Evolutionary conservation across 2,113 vertebrate genomes (phyloP), one percentile per base, ranked within the genome.

Genomic region (Calidris pygmaea): DNA sequence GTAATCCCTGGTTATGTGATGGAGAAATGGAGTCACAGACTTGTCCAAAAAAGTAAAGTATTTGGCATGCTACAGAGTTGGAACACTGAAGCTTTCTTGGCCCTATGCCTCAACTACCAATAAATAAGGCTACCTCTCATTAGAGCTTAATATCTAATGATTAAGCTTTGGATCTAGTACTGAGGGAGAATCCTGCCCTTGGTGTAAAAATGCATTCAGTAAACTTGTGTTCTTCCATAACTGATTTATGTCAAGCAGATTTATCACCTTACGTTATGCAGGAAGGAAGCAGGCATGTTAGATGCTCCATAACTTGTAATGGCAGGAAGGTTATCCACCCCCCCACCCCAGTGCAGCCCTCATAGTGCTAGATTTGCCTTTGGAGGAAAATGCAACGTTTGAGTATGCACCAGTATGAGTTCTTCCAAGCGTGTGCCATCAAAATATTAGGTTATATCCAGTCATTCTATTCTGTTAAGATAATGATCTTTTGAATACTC

Each of bases 191-290:
- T 72, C 48, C 56, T 92, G 66, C 17, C 39, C 30, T 94, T 92
- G 50, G 72, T 92, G 78, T 92, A 63, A 88, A 95, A 47, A 71
- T 81, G 43, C 29, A 14, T 95, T 93, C 92, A 72, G 52, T 80
- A 94, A 90, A 30, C 85, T 81, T 80, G 37, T 94, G n/a, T 83
- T 96, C 62, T 89, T 91, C 85, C 68, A 22, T 68, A 93, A 66
- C 26, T 73, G 43, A 55, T 75, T 90, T 80, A 81, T 71, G 60
- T 75, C 59, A 90, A 63, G 50, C 32, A 96, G 56, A 67, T 93
- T 95, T 93, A 75, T 86, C 83, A 56, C 59, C 67, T 80, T 93
- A 39, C 23, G 58, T 89, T 72, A 70, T 59, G 8, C 55, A 82
- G 86, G 62, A 85, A 78, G 73, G 79, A 89, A 85, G 53, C 19